Base-by-base conservation (phyloP, 2,888 invertebrate species). In the Abrostola tripartita region DNA sequence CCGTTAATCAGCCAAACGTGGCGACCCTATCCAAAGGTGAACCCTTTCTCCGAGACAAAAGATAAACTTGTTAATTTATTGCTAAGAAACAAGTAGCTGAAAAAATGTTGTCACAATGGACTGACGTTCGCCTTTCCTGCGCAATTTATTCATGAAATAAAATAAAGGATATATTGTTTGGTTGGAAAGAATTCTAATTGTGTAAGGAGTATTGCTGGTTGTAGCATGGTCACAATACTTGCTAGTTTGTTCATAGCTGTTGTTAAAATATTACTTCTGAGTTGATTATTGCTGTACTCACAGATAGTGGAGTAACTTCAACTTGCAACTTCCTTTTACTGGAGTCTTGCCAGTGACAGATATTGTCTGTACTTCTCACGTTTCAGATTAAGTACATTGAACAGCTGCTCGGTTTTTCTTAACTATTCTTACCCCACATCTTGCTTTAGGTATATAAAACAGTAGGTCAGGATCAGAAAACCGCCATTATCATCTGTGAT, bases 61-160 rank as follows among this genome's bases (percentile, higher is more conserved):
- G 71, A 76, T 81, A 78, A 85, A 86, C 81, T 88, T 85, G 80
- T 80, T 84, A 87, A 88, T 88, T 88, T 88, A 88, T 85, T 71
- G 81, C 74, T 63, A 66, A 71, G 73, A 71, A 78, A 82, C 81
- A 83, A 85, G 79, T 79, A 68, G 68, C 64, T 61, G 72, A 65
- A 74, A 83, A 83, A 83, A 84, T 74, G 71, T 81, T 61, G 12
- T 54, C 37, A 79, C 80, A 83, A 82, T 81, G 61, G 65, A 59
- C 35, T 68, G 66, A 61, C 62, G 53, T 66, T 74, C 67, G 61
- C 58, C 66, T 73, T 67, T 57, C 44, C 49, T 63, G 57, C 71
- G 55, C 69, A 74, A 79, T 73, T 60, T 67, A 80, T 81, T 81
- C 74, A 80, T 81, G 60, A 56, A 65, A 68, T 70, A 75, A 71